Conservation (phyloP, 2,797 vertebrate species). For the Halcyon smyrnensis region DNA sequence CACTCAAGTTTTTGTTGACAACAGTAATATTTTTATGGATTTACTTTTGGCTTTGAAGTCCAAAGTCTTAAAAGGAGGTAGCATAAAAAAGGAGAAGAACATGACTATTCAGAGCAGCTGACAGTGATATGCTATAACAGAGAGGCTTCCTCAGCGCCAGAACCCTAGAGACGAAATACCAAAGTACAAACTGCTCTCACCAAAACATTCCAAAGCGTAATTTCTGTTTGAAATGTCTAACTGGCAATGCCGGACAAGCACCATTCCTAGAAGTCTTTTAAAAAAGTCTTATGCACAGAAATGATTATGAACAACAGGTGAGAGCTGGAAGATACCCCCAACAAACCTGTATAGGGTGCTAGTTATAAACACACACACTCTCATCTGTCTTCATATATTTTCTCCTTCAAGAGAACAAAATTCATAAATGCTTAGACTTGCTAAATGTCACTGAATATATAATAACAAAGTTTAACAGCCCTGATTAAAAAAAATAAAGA, state of each 20-base stretch:
- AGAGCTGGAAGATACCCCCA: background rate
- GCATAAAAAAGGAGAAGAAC: background rate
- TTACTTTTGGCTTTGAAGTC: background rate
- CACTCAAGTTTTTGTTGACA: background rate
- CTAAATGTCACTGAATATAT: background rate
- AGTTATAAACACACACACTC: background rate
- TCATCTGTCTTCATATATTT: background rate
- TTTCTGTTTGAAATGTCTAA: background rate
- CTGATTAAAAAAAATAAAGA: background rate
- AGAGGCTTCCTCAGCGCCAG: background rate
- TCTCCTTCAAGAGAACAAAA: background rate
- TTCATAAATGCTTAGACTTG: background rate
- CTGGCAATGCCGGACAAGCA: background rate
- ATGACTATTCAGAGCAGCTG: background rate
- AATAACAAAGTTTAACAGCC: background rate
- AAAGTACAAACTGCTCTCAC: background rate
- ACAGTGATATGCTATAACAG: background rate
- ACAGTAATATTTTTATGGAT: background rate
- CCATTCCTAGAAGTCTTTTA: background rate
- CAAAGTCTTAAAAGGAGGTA: background rate
- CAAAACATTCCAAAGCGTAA: background rate
- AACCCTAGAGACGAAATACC: background rate
- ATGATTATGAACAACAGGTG: background rate
- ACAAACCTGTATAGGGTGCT: background rate
- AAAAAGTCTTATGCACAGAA: background rate